Evolutionary conservation across 1,140 invertebrate genomes (phyloP).

Genomic region (Solen grandis): DNA sequence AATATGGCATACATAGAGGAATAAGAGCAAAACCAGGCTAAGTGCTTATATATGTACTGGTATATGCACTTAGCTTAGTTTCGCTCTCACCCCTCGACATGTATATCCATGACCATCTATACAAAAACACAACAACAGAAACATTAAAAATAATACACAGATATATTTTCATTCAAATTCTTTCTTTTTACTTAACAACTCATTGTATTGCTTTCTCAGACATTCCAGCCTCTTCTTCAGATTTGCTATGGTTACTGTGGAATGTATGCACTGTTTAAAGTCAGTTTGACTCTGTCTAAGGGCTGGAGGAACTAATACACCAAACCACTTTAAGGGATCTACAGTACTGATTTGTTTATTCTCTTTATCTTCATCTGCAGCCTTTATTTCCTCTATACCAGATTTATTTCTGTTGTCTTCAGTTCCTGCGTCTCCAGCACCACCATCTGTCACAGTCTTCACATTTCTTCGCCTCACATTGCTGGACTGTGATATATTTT

Average conservation of each 20-base stretch:
- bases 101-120: too few species aligned
- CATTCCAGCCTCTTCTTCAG: constrained; percentile 49
- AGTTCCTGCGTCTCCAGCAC: background rate
- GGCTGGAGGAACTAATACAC: constrained; percentile 66
- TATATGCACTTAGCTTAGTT: too few species aligned
- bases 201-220: constrained; percentile 17
- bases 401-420: background rate
- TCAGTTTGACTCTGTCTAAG: constrained; percentile 63
- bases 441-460: background rate
- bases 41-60: too few species aligned
- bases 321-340: constrained; percentile 71
- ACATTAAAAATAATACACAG: too few species aligned
- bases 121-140: too few species aligned
- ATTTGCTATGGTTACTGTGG: constrained; percentile 42
- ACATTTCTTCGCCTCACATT: constrained; percentile 15
- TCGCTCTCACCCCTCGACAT: too few species aligned
- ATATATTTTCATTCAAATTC: too few species aligned
- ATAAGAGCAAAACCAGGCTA: too few species aligned
- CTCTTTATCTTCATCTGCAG: background rate
- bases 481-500: background rate
- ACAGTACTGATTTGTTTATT: background rate
- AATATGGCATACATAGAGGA: too few species aligned
- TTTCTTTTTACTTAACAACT: constrained; percentile 14
- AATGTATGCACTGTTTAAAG: constrained; percentile 52
- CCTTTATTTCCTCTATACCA: background rate